Base-by-base conservation (phyloP, 1,140 invertebrate genomes). In the Drosophila parvula region DNA sequence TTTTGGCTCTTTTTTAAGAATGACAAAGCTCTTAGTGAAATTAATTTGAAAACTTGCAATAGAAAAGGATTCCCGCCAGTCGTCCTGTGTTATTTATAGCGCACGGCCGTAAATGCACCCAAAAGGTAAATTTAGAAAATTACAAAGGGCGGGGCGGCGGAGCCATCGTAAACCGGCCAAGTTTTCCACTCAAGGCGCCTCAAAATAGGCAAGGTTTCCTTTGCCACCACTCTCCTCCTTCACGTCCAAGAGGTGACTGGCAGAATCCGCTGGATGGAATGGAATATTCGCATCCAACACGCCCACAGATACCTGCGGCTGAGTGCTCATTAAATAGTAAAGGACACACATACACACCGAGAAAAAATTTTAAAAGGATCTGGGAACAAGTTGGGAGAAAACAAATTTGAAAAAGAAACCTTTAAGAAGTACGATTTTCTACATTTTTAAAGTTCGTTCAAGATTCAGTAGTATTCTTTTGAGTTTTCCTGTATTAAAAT, bases 311-410 rank as follows among this genome's bases (percentile, higher is more conserved):
- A 53, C 53, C 59, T 75, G 78, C 64, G 78, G 69, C 63, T 78
- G 74, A 82, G 79, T 82, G 80, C 73, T 84, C 78, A 85, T 81
- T 81, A 78, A 85, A 85, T 84, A 84, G 81, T 84, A 80, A 83
- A 77, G 50, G 45, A 53, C 36, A 68, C 44, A 65, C 32, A 16
- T 40, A 22, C 45, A 62, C 45, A 27, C n/a, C 0, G 38, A n/a
- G 12, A 18, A 53, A 53, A 53, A 53, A 14, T 18, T 4, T 0
- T 1, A 8, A 0, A 2, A 28, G 8, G 2, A 16, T 16, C 7
- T 8, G 16, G 3, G 3, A 32, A 30, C 5, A 30, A 30, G 30
- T 4, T 30, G 30, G 30, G 5, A 30, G 30, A 30, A 11, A 5
- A n/a, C 2, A 7, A 5, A 14, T 40, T 5, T 6, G 38, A 1